These are phyloP conservation scores for Arenaria interpres DNA, from an alignment of 2,113 vertebrate genomes.

Conservation along the genomic window DNA sequence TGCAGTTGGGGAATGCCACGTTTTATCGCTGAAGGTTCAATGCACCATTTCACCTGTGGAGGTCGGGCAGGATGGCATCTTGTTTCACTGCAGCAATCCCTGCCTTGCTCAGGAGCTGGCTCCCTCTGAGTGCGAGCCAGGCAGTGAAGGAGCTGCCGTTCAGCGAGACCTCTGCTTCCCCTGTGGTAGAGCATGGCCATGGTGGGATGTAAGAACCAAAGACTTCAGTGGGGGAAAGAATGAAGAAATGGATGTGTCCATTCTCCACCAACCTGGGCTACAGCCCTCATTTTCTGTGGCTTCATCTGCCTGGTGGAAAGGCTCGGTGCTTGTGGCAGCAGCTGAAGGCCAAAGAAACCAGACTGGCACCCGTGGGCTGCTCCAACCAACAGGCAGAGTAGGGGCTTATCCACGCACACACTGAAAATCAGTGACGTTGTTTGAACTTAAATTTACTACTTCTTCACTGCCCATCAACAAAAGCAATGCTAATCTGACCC, in stretches of 20 bases:
- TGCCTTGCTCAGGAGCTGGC: background rate
- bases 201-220: background rate
- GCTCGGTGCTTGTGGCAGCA: accelerated
- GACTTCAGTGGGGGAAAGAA: background rate
- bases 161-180: background rate
- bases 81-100: background rate
- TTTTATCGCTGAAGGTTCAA: background rate
- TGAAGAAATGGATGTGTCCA: background rate
- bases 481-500: background rate
- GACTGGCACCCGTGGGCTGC: background rate
- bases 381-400: background rate
- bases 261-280: background rate
- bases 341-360: background rate
- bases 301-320: background rate
- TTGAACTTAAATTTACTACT: background rate
- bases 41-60: too few species aligned
- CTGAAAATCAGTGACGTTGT: background rate
- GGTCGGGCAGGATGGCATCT: accelerated
- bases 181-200: accelerated
- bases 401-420: background rate
- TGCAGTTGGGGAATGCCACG: background rate
- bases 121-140: accelerated
- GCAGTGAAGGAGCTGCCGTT: background rate
- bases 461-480: background rate
- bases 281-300: background rate